Base-by-base conservation (phyloP, 2,113 vertebrate species). In the Willisornis vidua region DNA sequence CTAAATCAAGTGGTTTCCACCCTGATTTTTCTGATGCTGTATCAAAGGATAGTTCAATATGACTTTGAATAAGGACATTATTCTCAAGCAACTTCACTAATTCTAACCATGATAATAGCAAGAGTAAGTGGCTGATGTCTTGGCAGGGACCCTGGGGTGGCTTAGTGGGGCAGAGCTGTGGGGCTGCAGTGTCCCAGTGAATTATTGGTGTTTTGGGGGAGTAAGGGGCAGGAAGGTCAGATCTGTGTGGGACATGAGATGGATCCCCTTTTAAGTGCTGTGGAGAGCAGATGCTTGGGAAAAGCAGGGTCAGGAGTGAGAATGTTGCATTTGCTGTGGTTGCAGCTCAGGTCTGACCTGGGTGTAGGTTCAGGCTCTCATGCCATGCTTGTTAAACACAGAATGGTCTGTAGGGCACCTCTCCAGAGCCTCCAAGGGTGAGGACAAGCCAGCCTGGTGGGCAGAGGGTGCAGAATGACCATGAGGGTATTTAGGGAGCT, bases 141-240 rank as follows among this genome's bases (percentile, higher is more conserved):
- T 2, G 1, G 15, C 1, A 0, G 1, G 33, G 72, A 12, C 10
- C 23, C 41, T 65, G 79, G 37, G 9, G 54, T 13, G 12, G 39
- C 8, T 25, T 5, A 8, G 35, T 1, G 24, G n/a, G 72, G 35
- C 35, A 51, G 87, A 43, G 46, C 87, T 65, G 49, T 35, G 70
- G 65, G 61, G 51, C 74, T 85, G 54, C 52, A 20, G 41, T 1
- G 19, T 41, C 63, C 31, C 63, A 39, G 26, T 17, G 94, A 29
- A 7, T 3, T 39, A 54, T 1, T 24, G 65, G 9, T 73, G 72
- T 9, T n/a, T 14, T 39, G n/a, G 72, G 76, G 59, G n/a, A 68
- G 19, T 2, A 41, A 28, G 51, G 51, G 51, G 43, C 83, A 63
- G 75, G 59, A 67, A 31, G 51, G 51, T 14, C 52, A 55, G 8